A percentile compares a stretch with the other conserved stretches of the same genome.
Evolutionary conservation across 2,113 vertebrate species (phyloP).

Genomic region (Hoplias malabaricus): DNA sequence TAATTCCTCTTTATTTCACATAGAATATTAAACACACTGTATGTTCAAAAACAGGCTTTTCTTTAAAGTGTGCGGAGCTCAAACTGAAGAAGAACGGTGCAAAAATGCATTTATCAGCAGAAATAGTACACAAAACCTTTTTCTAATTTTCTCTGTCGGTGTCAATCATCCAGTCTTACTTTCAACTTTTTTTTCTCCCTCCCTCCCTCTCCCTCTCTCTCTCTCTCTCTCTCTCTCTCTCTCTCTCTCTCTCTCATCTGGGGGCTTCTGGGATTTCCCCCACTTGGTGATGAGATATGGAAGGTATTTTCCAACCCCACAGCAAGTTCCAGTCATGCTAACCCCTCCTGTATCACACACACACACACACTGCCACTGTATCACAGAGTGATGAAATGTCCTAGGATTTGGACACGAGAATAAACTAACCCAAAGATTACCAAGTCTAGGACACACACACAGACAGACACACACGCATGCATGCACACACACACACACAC

Average conservation of each 20-base stretch:
- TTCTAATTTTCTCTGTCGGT: too few species aligned
- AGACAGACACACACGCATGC: constrained; percentile 7
- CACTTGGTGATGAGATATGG: constrained; percentile 17
- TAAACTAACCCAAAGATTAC: constrained; percentile 42
- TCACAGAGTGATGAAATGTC: constrained; percentile 42
- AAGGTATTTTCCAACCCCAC: constrained; percentile 45
- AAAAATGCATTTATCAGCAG: too few species aligned
- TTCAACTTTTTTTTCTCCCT: not conserved
- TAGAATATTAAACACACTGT: too few species aligned
- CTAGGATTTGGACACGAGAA: constrained; percentile 38
- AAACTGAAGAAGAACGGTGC: too few species aligned
- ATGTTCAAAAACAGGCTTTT: too few species aligned
- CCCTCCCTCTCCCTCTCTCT: not conserved
- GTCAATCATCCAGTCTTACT: too few species aligned
- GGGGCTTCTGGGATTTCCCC: constrained; percentile 37
- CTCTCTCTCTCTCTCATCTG: not conserved
- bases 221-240: not conserved
- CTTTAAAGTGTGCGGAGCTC: too few species aligned
- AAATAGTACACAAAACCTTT: too few species aligned
- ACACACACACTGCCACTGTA: constrained; percentile 12
- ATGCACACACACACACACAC: not conserved
- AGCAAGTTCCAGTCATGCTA: constrained; percentile 13
- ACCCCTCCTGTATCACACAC: constrained; percentile 14
- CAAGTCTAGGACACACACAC: constrained; percentile 13
- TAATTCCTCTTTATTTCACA: too few species aligned